Evolutionary conservation across 2,888 invertebrate genomes (phyloP).

Genomic region (Morpho deidamia): DNA sequence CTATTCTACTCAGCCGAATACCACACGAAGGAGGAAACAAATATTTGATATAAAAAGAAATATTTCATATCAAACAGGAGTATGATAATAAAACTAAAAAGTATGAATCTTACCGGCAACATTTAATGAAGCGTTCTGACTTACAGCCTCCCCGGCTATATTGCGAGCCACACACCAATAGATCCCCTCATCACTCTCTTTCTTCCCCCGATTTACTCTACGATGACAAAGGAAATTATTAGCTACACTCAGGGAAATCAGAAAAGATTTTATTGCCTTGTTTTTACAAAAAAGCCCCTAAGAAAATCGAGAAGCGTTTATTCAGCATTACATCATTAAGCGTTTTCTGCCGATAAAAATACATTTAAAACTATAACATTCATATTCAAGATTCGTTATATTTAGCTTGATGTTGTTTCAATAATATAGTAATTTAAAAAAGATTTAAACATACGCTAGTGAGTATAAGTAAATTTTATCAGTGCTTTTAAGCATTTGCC

Average conservation of each 20-base stretch:
- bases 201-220: constrained; percentile 95
- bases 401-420: too few relatives aligned
- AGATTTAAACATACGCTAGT: too few relatives aligned
- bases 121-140: constrained; percentile 95
- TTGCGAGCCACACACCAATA: constrained; percentile 99
- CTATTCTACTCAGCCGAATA: too few relatives aligned
- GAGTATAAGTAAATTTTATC: too few relatives aligned
- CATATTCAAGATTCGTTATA: too few relatives aligned
- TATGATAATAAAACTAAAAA: constrained; percentile 13
- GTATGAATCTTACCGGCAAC: constrained; percentile 86
- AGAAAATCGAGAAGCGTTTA: neutral
- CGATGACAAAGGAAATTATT: constrained; percentile 18
- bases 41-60: too few relatives aligned
- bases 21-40: too few relatives aligned
- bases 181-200: constrained; percentile 95
- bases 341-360: too few relatives aligned
- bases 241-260: constrained; percentile 9
- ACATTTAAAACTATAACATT: too few relatives aligned
- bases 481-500: too few relatives aligned
- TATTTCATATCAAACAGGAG: neutral
- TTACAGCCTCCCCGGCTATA: constrained; percentile 90
- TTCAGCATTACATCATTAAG: too few relatives aligned
- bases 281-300: neutral
- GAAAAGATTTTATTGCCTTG: constrained; percentile 1
- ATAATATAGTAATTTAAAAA: too few relatives aligned